A percentile compares a stretch with the other conserved stretches of the same genome.
These are phyloP conservation scores for Scaptomyza polygonia DNA, from an alignment of 2,888 invertebrate genomes.

Conservation along the genomic window DNA sequence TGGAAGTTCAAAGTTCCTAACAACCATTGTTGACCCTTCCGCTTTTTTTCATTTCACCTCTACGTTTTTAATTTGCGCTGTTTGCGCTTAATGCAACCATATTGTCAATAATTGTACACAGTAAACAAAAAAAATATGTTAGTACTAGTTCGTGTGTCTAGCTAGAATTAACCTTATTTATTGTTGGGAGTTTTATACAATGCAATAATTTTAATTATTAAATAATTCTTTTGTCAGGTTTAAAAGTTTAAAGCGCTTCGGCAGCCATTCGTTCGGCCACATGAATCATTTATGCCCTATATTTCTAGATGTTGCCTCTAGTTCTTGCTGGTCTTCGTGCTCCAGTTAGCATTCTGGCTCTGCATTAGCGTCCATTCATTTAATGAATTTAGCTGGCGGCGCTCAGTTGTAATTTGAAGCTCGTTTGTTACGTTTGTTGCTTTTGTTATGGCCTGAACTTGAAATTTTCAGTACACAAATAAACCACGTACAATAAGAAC, in stretches of 20 bases:
- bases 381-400: constrained; percentile 62
- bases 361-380: constrained; percentile 46
- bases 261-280: constrained; percentile 41
- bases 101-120: constrained; percentile 22
- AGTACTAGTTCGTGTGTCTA: constrained; percentile 7
- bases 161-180: too few species aligned
- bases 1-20: not conserved
- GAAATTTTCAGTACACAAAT: constrained; percentile 57
- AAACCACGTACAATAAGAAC: constrained; percentile 8
- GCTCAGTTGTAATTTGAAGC: constrained; percentile 79
- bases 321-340: constrained; percentile 56
- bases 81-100: constrained; percentile 16
- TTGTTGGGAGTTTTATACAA: not conserved
- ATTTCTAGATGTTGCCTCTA: constrained; percentile 9
- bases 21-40: constrained; percentile 9
- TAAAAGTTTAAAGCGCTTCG: constrained; percentile 42
- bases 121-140: not conserved
- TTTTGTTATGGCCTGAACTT: constrained; percentile 70
- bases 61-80: constrained; percentile 7
- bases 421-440: constrained; percentile 72
- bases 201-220: constrained; percentile 35
- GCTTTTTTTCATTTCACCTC: constrained; percentile 30
- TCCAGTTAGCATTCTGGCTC: constrained; percentile 65
- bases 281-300: constrained; percentile 66
- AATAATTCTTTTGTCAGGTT: constrained; percentile 38